Conservation (phyloP, 2,113 vertebrate genomes). For the Montifringilla adamsi region DNA sequence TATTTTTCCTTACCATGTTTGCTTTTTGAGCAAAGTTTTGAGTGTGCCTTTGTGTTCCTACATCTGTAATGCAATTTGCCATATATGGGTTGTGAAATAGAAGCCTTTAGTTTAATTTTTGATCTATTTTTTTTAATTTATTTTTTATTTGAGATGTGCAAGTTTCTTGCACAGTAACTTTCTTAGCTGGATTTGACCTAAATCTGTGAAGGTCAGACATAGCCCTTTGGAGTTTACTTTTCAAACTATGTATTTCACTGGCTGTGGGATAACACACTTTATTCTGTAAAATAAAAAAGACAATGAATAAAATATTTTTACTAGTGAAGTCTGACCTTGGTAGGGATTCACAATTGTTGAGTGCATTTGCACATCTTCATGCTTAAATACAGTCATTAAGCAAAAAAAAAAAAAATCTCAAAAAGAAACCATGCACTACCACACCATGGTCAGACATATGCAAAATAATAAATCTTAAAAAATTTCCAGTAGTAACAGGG, state of each 20-base stretch:
- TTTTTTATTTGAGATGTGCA: neutral
- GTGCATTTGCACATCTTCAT: neutral
- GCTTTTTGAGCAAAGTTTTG: neutral
- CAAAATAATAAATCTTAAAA: neutral
- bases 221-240: neutral
- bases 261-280: neutral
- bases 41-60: neutral
- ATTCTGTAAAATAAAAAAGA: neutral
- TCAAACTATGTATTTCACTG: neutral
- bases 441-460: neutral
- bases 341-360: neutral
- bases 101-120: conserved; percentile 1
- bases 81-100: neutral
- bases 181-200: neutral
- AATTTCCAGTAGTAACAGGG: neutral
- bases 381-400: neutral
- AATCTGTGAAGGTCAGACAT: neutral
- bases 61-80: neutral
- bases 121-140: neutral
- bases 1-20: neutral
- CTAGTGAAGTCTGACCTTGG: neutral
- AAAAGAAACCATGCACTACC: neutral
- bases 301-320: neutral
- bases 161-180: neutral
- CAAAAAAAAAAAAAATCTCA: neutral